A percentile compares a stretch with the other conserved stretches of the same genome.
These are phyloP conservation scores for Lepidurus couesii DNA, from an alignment of 1,140 invertebrate genomes.

Conservation along the genomic window DNA sequence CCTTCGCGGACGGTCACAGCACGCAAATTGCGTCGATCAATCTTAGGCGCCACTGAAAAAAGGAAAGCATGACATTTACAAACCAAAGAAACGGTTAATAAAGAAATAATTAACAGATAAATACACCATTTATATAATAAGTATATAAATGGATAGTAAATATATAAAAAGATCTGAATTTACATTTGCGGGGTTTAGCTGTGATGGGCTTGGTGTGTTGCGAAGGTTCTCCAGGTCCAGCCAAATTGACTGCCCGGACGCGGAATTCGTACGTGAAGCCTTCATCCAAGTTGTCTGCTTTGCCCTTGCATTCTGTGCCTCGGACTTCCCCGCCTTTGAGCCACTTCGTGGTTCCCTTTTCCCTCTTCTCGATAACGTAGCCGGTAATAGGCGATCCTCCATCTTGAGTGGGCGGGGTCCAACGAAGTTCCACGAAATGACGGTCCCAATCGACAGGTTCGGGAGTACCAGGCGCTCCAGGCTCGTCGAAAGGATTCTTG, in stretches of 20 bases:
- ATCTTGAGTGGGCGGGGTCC: slow-evolving; percentile 80
- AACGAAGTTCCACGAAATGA: slow-evolving; percentile 85
- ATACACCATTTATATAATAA: slow-evolving; percentile 19
- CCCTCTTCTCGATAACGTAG: slow-evolving; percentile 89
- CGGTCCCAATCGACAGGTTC: slow-evolving; percentile 91
- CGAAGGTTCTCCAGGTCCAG: slow-evolving; percentile 71
- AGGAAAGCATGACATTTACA: background rate
- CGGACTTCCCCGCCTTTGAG: slow-evolving; percentile 72
- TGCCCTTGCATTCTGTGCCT: slow-evolving; percentile 70
- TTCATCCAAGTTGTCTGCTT: slow-evolving; percentile 72
- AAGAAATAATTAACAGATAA: background rate
- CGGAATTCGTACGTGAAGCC: slow-evolving; percentile 82
- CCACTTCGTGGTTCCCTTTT: slow-evolving; percentile 81
- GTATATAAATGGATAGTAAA: slow-evolving; percentile 34
- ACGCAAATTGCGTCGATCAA: slow-evolving; percentile 73
- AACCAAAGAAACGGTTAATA: background rate
- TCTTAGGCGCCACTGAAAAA: slow-evolving; percentile 78
- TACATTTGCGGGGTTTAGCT: slow-evolving; percentile 79
- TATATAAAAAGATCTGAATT: slow-evolving; percentile 43
- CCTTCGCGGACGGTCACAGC: slow-evolving; percentile 72
- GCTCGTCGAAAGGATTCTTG: slow-evolving; percentile 96
- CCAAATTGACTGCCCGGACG: slow-evolving; percentile 71
- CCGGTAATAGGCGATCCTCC: slow-evolving; percentile 88
- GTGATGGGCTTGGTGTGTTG: slow-evolving; percentile 65
- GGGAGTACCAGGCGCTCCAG: slow-evolving; percentile 80